Conservation (phyloP, 2,113 vertebrate genomes). For the Poeciliopsis retropinna region DNA sequence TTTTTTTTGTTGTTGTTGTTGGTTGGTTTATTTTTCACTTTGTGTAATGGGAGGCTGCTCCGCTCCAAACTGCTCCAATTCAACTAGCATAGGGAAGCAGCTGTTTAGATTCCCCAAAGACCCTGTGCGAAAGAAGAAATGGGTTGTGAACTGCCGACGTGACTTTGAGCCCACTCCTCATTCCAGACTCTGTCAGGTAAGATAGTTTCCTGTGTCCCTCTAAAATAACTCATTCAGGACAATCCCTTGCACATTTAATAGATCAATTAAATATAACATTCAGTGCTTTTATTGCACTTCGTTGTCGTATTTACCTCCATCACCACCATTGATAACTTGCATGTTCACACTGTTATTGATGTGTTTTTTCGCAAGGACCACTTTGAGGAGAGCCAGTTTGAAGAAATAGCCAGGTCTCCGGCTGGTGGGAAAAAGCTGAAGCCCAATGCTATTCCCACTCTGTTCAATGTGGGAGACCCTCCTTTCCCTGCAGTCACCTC, state of each 20-base stretch:
- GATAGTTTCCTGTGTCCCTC: not conserved
- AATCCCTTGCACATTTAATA: no score
- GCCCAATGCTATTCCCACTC: conserved; percentile 82
- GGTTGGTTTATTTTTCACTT: not conserved
- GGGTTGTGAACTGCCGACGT: conserved; percentile 81
- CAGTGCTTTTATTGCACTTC: no score
- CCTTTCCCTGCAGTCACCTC: conserved; percentile 70
- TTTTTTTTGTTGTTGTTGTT: not conserved
- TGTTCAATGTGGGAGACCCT: conserved; percentile 77
- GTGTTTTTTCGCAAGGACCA: conserved; percentile 73
- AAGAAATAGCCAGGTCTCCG: conserved; percentile 82
- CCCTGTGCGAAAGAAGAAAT: conserved; percentile 79
- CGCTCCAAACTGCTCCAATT: conserved; percentile 84
- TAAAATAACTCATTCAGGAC: not conserved
- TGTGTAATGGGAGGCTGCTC: conserved; percentile 82
- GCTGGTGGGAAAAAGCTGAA: conserved; percentile 83
- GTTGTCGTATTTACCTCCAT: no score
- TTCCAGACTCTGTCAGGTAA: conserved; percentile 82
- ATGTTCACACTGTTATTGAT: not conserved
- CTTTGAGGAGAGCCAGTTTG: conserved; percentile 84
- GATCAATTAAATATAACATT: no score
- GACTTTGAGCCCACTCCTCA: conserved; percentile 83
- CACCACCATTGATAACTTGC: not conserved
- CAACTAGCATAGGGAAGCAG: conserved; percentile 82
- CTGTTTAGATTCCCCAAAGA: conserved; percentile 84